Percentiles rank a stretch among this genome's conserved stretches.
Conservation (phyloP, 2,113 vertebrate species). For the Pituophis catenifer region DNA sequence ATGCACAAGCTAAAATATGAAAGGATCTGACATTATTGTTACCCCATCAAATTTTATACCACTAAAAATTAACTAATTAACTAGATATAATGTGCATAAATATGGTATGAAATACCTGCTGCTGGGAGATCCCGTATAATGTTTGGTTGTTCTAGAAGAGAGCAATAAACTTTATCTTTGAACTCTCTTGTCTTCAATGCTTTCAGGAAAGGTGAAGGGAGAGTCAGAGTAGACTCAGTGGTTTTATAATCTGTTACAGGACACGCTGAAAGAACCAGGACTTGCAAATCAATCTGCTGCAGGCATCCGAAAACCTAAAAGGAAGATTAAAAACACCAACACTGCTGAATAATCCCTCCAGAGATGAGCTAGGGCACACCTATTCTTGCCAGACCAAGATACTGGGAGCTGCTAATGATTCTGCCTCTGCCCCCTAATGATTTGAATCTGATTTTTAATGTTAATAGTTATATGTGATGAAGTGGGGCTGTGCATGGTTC, state of each 20-base stretch:
- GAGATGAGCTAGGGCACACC: too few species aligned
- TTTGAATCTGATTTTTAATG: too few species aligned
- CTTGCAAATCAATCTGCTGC: conserved; percentile 73
- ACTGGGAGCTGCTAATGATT: too few species aligned
- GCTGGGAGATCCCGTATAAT: conserved; percentile 86
- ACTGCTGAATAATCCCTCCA: too few species aligned
- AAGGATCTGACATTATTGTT: not conserved
- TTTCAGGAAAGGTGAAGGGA: conserved; percentile 83
- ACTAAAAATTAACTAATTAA: not conserved
- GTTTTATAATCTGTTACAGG: conserved; percentile 87
- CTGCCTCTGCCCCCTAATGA: too few species aligned
- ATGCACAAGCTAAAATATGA: not conserved
- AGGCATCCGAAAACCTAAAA: conserved; percentile 83
- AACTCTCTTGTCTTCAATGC: conserved; percentile 79
- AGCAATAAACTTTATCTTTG: conserved; percentile 68
- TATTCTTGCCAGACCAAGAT: too few species aligned
- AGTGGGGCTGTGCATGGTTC: not conserved
- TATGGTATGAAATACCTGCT: conserved; percentile 75
- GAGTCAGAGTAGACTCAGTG: conserved; percentile 73
- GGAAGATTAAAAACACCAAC: not conserved
- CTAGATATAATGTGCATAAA: fast-evolving
- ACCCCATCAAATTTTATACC: not conserved
- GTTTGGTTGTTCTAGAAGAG: conserved; percentile 88
- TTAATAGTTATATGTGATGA: not conserved
- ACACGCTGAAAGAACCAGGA: conserved; percentile 84